Percentiles rank a stretch among this genome's conserved stretches.
phyloP scores from a whole-genome alignment of 2,888 invertebrate species.

The Seira musarum region DNA sequence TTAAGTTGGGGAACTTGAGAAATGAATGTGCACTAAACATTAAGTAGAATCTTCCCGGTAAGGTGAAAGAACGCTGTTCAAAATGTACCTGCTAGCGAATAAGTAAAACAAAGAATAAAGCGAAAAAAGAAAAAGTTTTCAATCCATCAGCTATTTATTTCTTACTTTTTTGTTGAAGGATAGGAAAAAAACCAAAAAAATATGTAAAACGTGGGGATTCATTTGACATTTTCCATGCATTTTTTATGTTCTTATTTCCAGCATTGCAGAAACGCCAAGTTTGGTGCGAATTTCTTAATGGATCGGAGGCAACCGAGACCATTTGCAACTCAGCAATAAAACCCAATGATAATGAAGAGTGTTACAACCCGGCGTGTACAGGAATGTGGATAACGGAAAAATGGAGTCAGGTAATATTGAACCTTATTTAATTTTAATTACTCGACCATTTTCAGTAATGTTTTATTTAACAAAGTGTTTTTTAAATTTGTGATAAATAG shows the following conservation, averaged over 20 bases:
- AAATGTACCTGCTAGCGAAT: no score
- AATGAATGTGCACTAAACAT: no score
- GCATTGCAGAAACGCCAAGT: conserved; percentile 84
- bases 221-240: no score
- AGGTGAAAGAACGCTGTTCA: no score
- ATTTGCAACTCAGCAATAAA: conserved; percentile 82
- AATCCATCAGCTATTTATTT: no score
- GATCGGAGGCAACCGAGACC: conserved; percentile 73
- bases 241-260: conserved; percentile 70
- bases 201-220: no score
- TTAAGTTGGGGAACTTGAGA: conserved; percentile 17
- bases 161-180: no score
- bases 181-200: no score
- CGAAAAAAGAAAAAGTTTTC: no score
- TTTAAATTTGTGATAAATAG: background rate
- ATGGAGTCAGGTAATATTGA: conserved; percentile 87
- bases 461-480: background rate
- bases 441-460: background rate
- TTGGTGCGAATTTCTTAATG: conserved; percentile 75
- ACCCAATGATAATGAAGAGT: conserved; percentile 86
- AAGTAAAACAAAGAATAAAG: no score
- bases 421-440: background rate
- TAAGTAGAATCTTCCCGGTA: no score
- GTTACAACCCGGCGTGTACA: conserved; percentile 86
- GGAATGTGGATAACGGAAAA: conserved; percentile 92